phyloP scores from a whole-genome alignment of 1,140 invertebrate genomes.

The Philaenus spumarius region DNA sequence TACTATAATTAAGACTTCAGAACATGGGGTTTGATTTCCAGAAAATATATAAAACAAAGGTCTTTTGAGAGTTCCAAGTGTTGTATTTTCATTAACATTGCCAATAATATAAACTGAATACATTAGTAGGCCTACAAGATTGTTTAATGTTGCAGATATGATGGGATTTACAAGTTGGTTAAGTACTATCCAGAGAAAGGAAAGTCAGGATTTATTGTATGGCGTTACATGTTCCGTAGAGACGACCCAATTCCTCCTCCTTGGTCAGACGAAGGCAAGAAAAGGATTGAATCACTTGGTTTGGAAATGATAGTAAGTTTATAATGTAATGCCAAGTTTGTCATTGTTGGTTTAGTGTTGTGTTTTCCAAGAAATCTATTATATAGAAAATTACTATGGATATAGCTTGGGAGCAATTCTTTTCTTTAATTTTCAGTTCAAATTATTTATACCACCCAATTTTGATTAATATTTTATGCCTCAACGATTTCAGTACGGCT shows the following conservation, averaged over 20 bases:
- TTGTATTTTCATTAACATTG: too few species aligned
- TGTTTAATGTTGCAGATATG: slow-evolving; percentile 51
- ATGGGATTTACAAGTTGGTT: slow-evolving; percentile 74
- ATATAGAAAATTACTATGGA: too few species aligned
- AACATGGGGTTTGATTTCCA: too few species aligned
- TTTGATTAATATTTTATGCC: too few species aligned
- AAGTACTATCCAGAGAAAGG: slow-evolving; percentile 79
- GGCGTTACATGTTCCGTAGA: slow-evolving; percentile 69
- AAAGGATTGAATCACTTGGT: slow-evolving; percentile 38
- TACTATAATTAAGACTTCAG: too few species aligned
- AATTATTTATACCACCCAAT: too few species aligned
- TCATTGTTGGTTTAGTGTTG: not conserved
- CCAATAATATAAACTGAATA: not conserved
- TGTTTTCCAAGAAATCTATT: too few species aligned
- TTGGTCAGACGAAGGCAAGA: slow-evolving; percentile 70
- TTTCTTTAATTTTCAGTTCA: too few species aligned
- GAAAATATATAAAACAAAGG: too few species aligned
- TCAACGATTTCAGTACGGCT: too few species aligned
- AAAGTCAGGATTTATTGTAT: slow-evolving; percentile 71
- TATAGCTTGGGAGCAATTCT: too few species aligned
- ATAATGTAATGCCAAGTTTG: not conserved
- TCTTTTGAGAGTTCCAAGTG: too few species aligned
- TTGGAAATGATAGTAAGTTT: slow-evolving; percentile 45
- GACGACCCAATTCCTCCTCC: slow-evolving; percentile 76
- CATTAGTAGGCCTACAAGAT: slow-evolving; percentile 3